Conservation (phyloP, 2,113 vertebrate genomes). For the Phylloscopus whistleri region DNA sequence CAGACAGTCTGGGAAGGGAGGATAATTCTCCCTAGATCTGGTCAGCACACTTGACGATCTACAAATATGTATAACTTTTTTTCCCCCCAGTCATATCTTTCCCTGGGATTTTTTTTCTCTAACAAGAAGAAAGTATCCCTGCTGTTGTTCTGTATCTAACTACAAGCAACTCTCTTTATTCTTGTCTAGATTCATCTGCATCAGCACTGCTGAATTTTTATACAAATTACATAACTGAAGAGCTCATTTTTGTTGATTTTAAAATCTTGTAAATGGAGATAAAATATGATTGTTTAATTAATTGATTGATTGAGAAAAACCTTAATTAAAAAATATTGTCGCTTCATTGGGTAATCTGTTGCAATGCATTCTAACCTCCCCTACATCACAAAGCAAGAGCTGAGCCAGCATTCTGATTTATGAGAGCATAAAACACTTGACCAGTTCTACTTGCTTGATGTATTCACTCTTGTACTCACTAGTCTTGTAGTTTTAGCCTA, state of each 20-base stretch:
- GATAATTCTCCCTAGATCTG: not conserved
- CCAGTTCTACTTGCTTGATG: not conserved
- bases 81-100: not conserved
- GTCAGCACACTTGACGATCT: not conserved
- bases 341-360: not conserved
- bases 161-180: not conserved
- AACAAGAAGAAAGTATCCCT: not conserved
- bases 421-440: not conserved
- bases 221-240: not conserved
- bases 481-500: not conserved
- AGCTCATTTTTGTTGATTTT: not conserved
- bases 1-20: not conserved
- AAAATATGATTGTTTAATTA: not conserved
- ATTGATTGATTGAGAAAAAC: not conserved
- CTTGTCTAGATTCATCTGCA: not conserved
- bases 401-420: not conserved
- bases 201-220: not conserved
- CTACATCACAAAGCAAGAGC: not conserved
- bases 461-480: not conserved
- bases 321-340: not conserved
- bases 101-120: not conserved
- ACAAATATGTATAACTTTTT: not conserved
- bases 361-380: not conserved
- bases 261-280: not conserved
- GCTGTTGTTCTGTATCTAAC: not conserved